Conservation (phyloP, 2,113 vertebrate species). For the Taxidea taxus region DNA sequence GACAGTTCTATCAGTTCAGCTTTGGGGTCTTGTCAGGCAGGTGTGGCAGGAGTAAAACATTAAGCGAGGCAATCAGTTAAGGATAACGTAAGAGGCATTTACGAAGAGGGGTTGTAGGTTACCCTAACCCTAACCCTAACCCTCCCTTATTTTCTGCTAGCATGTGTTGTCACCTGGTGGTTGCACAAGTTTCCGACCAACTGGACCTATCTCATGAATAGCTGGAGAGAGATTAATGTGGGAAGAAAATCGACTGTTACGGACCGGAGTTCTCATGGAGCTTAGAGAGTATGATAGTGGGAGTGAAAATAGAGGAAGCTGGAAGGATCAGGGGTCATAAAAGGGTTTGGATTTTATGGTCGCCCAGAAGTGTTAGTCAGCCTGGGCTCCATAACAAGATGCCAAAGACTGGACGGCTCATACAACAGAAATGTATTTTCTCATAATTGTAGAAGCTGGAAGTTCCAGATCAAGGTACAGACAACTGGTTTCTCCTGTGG, state of each 20-base stretch:
- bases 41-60: not conserved
- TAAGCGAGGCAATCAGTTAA: not conserved
- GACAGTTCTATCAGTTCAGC: not conserved
- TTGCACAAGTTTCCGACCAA: not conserved
- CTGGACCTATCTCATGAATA: not conserved
- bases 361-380: not conserved
- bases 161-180: not conserved
- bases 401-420: not conserved
- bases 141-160: not conserved
- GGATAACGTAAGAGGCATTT: not conserved
- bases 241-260: not conserved
- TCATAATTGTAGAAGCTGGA: not conserved
- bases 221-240: not conserved
- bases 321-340: not conserved
- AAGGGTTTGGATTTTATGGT: not conserved
- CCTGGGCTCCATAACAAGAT: not conserved
- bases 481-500: not conserved
- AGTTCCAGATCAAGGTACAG: not conserved
- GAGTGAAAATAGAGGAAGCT: not conserved
- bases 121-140: too few species aligned
- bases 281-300: not conserved
- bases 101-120: not conserved
- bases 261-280: not conserved
- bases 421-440: not conserved
- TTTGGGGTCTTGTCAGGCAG: not conserved